A percentile compares a stretch with the other conserved stretches of the same genome.
phyloP scores from a whole-genome alignment of 1,140 invertebrate species.

The Choristoneura fumiferana region DNA sequence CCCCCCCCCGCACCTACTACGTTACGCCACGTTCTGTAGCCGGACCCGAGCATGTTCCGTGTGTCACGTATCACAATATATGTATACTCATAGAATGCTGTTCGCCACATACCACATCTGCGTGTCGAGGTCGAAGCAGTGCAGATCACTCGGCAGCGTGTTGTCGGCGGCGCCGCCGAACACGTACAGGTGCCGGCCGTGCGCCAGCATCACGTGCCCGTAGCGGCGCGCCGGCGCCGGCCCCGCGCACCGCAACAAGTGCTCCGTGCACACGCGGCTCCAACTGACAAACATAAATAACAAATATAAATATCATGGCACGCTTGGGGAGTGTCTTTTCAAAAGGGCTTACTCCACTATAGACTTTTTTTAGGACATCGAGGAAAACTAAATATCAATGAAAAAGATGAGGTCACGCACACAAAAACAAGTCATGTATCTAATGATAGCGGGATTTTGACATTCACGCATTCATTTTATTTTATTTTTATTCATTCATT shows the following conservation, averaged over 20 bases:
- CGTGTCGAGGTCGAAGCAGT: constrained; percentile 95
- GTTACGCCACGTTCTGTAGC: too few species aligned
- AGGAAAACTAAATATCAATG: too few species aligned
- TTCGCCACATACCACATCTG: constrained; percentile 16
- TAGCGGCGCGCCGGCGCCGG: constrained; percentile 94
- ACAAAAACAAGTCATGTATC: too few species aligned
- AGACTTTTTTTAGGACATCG: too few species aligned
- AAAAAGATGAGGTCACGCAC: too few species aligned
- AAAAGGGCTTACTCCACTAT: too few species aligned
- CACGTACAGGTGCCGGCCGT: constrained; percentile 89
- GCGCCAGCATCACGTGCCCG: constrained; percentile 70
- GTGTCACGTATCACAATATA: constrained; percentile 96
- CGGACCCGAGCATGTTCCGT: too few species aligned
- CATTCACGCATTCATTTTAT: too few species aligned
- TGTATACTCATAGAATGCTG: constrained; percentile 91
- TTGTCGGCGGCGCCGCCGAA: constrained; percentile 96
- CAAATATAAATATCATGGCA: not conserved
- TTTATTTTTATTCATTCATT: too few species aligned
- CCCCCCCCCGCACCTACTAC: too few species aligned
- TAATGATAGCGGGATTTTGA: too few species aligned
- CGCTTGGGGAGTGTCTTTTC: too few species aligned
- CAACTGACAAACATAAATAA: constrained; percentile 80
- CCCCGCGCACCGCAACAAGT: constrained; percentile 92
- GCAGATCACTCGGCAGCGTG: constrained; percentile 93
- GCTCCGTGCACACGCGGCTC: constrained; percentile 95